phyloP scores from a whole-genome alignment of 2,113 vertebrate species.

The Anhinga rufa region DNA sequence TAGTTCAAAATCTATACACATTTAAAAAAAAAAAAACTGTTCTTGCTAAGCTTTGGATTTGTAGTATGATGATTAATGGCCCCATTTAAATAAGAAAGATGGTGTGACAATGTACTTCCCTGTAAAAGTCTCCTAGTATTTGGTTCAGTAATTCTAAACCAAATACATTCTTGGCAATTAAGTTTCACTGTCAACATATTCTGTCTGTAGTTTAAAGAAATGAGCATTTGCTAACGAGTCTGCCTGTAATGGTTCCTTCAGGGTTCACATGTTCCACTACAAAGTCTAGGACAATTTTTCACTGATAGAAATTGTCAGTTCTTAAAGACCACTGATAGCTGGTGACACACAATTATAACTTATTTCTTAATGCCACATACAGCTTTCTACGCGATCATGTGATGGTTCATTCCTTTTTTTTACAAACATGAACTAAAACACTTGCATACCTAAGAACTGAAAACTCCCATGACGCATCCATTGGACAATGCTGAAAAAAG shows the following conservation, averaged over 20 bases:
- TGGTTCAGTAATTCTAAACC: constrained; percentile 25
- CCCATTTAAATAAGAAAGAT: background rate
- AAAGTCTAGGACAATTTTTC: background rate
- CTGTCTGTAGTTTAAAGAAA: constrained; percentile 26
- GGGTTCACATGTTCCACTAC: background rate
- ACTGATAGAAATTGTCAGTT: background rate
- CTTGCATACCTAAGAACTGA: background rate
- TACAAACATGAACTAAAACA: background rate
- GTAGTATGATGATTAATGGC: background rate
- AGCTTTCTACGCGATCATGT: background rate
- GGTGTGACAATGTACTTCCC: background rate
- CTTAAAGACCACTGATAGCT: background rate
- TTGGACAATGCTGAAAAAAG: background rate
- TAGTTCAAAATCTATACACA: background rate
- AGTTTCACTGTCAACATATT: constrained; percentile 13
- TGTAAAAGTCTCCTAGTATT: background rate
- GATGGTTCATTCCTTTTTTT: background rate
- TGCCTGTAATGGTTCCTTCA: background rate
- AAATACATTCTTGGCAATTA: constrained; percentile 27
- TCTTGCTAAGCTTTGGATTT: background rate
- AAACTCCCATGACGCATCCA: background rate
- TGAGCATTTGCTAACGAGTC: constrained; percentile 4
- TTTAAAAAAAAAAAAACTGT: background rate
- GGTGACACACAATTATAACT: background rate
- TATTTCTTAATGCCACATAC: background rate